Evolutionary conservation across 2,113 vertebrate species (phyloP), one percentile per base, ranked within the genome.

Genomic region (Caloenas nicobarica): DNA sequence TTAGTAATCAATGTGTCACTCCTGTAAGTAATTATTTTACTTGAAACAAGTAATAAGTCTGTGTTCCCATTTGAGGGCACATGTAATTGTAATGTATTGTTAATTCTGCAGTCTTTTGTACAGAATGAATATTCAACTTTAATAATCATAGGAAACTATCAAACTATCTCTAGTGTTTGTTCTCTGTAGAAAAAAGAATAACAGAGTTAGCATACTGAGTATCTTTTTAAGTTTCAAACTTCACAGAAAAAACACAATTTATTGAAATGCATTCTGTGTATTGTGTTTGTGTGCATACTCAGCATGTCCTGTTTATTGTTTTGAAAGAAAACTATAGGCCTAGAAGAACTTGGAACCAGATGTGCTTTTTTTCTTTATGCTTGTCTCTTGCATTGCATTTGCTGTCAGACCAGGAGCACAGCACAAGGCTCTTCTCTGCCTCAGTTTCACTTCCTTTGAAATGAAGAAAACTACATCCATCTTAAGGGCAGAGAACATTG

Each of bases 1-100:
- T 96, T 89, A 96, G 81, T 96, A 96, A 95, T 91, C 66, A 97
- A 95, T 94, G 94, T 70, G 81, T 95, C 91, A 97, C 83, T 97
- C 84, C 89, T 76, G 53, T 50, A 95, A 91, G 90, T 93, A 95
- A 97, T 95, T 97, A 85, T 88, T 97, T 95, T 95, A 86, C 83
- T 95, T 88, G 79, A 83, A 88, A 97, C 76, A 89, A 97, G 89
- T 95, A 82, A 96, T 89, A 97, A 95, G 96, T 68, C 94, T 89
- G 57, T 91, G 87, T 94, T 96, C 91, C 89, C 93, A 94, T 94
- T 91, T 90, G 81, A 94, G 86, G 76, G 87, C 86, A 95, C 71
- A 81, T 73, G 65, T 96, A 96, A 95, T 91, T 95, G 93, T 89
- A 87, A 84, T 73, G 79, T 93, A 95, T 92, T 96, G 93, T 97